Base-by-base conservation (phyloP, 2,888 invertebrate genomes). In the Mantis religiosa region DNA sequence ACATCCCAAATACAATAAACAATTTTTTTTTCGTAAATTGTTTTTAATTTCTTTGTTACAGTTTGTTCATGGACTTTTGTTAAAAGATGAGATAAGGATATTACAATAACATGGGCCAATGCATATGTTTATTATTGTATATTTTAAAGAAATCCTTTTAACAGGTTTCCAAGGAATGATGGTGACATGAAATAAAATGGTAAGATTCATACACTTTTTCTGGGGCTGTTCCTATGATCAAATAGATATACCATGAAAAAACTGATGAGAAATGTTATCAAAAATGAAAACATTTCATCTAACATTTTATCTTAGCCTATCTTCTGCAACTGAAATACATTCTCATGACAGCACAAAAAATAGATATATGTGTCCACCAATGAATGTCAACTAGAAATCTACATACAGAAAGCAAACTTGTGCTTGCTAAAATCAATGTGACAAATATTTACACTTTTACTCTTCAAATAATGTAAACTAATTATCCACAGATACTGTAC, bases 31-130 rank as follows among this genome's bases (percentile, higher is more conserved):
- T 87, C 82, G 30, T 41, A 34, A 82, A 82, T 82, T 34, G 34
- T 87, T 28, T 86, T 87, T 87, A 71, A 86, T 87, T 87, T 28
- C 47, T 83, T 83, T 88, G 28, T 54, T 88, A 88, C 88, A 88
- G 54, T 88, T 41, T 84, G 71, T 54, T 88, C 84, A 88, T 88
- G 83, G 47, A 88, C 27, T 87, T 84, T 30, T 88, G 88, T 54
- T 84, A 88, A 88, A 88, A 88, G 54, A 84, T 54, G 84, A 84
- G 83, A 88, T 25, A 71, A 71, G 25, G 54, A 71, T 15, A 25
- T 20, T 20, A 84, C 84, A 84, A 28, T 84, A 84, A 84, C 27
- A 34, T 34, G 34, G 28, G 28, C 28, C 20, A 84, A 84, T 84
- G 84, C 8, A 27, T 28, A 30, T 28, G 28, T 20, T 84, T 34